Evolutionary conservation across 2,888 invertebrate genomes (phyloP), one percentile per base, ranked within the genome.

Genomic region (Tetragonula carbonaria): DNA sequence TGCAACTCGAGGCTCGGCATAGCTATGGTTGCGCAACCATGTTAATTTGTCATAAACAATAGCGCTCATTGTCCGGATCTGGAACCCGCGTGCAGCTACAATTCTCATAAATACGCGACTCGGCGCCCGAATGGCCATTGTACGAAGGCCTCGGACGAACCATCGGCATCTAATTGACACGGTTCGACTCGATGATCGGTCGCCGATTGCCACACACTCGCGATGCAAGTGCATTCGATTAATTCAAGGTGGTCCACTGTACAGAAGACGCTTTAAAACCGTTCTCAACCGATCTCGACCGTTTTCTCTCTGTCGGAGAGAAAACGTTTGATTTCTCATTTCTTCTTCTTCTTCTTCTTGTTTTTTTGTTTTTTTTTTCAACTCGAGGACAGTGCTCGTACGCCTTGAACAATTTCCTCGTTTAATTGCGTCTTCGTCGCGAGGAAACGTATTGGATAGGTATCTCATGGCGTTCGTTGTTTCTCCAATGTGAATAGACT

Each of bases 41-140:
- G 85, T 86, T 86, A 86, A 86, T 86, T 86, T 86, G 85, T 86
- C 85, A 86, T 84, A 84, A 86, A 86, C 84, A 86, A 86, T 86
- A 68, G 74, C 63, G 14, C 55, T 67, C 85, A 75, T 86, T 86
- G 85, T 85, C 45, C 72, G 74, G n/a, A n/a, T 4, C 33, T 78
- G 33, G 55, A 78, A 59, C 65, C 65, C 14, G 66, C 62, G 45
- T 45, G 51, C 23, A 74, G 78, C 28, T 71, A 28, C 74, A 65
- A 84, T 80, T 80, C 80, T 84, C 85, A 84, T 80, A 86, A 86
- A 86, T 78, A 65, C 80, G 77, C 73, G 57, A 75, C 68, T 59
- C 77, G 78, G 53, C 84, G 84, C 79, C 45, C 85, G 85, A 77
- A 84, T 84, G 70, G 50, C 74, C 78, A 86, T 86, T 86, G 84